These are phyloP conservation scores for Diphyllodes magnificus DNA, from an alignment of 2,113 vertebrate species.

Conservation along the genomic window DNA sequence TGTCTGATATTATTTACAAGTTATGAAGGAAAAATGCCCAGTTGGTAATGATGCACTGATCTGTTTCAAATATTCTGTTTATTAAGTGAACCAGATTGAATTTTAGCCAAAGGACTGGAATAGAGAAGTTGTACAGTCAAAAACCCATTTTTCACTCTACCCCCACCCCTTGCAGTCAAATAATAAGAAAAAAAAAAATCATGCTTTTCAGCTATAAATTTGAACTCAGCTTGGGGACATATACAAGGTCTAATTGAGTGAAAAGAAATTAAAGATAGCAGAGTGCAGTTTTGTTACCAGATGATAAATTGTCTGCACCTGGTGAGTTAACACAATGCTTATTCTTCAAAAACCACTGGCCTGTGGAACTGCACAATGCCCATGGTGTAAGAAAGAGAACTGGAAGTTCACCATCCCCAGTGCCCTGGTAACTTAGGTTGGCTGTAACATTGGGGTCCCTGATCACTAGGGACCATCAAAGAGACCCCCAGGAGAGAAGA, in stretches of 20 bases:
- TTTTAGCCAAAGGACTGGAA: background rate
- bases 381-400: background rate
- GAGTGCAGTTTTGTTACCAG: background rate
- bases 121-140: background rate
- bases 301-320: background rate
- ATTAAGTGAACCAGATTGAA: background rate
- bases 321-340: background rate
- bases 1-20: background rate
- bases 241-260: background rate
- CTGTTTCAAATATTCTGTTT: background rate
- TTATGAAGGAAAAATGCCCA: background rate
- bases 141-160: background rate
- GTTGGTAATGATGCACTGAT: background rate
- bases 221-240: background rate
- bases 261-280: background rate
- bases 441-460: background rate
- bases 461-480: background rate
- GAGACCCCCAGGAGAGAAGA: background rate
- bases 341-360: background rate
- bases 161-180: background rate
- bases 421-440: fast-evolving
- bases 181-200: background rate
- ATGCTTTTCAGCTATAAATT: background rate
- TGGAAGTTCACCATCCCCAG: background rate
- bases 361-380: background rate